A percentile compares a stretch with the other conserved stretches of the same genome.
Conservation (phyloP, 2,888 invertebrate species). For the Abrostola tripartita region DNA sequence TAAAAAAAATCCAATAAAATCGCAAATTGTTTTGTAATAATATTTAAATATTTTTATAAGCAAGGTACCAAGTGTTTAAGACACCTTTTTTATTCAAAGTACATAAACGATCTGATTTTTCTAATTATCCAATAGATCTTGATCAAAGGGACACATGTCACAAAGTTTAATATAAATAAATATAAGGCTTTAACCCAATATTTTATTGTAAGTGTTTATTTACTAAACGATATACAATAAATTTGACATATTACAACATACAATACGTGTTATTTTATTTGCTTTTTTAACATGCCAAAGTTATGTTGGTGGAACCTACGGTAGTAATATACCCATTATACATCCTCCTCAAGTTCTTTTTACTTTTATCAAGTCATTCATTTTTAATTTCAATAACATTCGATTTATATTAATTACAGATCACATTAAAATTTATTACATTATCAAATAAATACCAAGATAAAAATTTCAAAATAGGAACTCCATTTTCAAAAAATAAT, state of each 20-base stretch:
- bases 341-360: no score
- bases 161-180: slow-evolving; percentile 58
- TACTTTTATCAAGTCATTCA: no score
- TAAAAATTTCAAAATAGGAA: no score
- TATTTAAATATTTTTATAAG: not conserved
- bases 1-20: not conserved
- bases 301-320: no score
- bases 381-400: no score
- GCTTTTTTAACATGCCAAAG: not conserved
- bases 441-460: no score
- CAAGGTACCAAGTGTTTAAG: slow-evolving; percentile 45
- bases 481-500: no score
- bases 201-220: slow-evolving; percentile 81
- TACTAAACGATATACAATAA: slow-evolving; percentile 82
- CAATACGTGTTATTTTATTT: slow-evolving; percentile 48
- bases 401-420: not conserved
- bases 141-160: slow-evolving; percentile 63
- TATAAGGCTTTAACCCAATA: slow-evolving; percentile 75
- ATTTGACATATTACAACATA: slow-evolving; percentile 69
- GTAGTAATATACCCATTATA: no score
- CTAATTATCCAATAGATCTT: slow-evolving; percentile 66
- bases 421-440: no score
- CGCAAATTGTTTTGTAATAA: not conserved
- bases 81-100: slow-evolving; percentile 56
- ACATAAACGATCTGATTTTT: slow-evolving; percentile 78